phyloP scores from a whole-genome alignment of 2,113 vertebrate species.

The Loxodonta africana region DNA sequence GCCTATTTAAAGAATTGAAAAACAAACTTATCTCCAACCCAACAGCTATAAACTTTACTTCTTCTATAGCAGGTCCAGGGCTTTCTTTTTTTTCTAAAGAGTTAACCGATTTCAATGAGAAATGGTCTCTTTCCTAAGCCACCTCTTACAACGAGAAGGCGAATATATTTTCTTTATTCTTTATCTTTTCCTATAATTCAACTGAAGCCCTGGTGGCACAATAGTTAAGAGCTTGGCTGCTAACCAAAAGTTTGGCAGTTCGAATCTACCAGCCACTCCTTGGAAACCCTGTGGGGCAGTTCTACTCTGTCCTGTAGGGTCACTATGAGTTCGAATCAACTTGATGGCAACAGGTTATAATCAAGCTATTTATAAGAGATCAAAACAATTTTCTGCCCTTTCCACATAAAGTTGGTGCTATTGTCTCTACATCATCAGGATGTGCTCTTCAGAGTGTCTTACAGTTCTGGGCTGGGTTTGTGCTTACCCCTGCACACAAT shows the following conservation, averaged over 20 bases:
- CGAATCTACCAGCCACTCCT: no score
- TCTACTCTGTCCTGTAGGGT: no score
- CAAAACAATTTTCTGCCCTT: not conserved
- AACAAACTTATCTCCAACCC: not conserved
- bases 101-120: not conserved
- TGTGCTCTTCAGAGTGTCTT: not conserved
- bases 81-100: not conserved
- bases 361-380: not conserved
- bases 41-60: not conserved
- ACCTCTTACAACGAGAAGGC: not conserved
- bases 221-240: no score
- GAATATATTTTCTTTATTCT: not conserved
- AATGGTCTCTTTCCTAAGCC: not conserved
- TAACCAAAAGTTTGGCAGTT: no score
- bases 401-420: not conserved
- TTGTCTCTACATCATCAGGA: not conserved
- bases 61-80: not conserved
- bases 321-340: no score
- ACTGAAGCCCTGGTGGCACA: no score
- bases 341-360: no score
- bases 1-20: conserved; percentile 60
- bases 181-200: not conserved
- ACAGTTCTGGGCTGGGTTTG: not conserved
- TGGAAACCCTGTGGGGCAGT: no score
- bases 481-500: not conserved